Conservation (phyloP, 2,888 invertebrate species). For the Lasioglossum morio region DNA sequence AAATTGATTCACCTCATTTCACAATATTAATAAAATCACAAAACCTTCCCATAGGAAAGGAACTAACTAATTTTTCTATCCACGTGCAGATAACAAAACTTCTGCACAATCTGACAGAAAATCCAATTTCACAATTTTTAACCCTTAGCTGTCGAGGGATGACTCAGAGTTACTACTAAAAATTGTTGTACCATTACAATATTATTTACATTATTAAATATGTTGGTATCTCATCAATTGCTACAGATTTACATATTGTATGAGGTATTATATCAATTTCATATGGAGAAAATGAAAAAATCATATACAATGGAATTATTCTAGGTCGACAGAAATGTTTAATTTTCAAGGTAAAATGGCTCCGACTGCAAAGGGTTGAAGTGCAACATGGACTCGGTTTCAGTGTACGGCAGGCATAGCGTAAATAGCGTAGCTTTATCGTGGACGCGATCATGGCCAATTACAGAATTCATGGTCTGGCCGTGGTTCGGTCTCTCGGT, state of each 20-base stretch:
- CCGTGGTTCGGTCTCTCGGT: constrained; percentile 59
- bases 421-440: background rate
- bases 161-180: too few relatives aligned
- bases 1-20: background rate
- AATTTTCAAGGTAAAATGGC: too few relatives aligned
- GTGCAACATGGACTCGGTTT: background rate
- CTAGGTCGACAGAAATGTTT: too few relatives aligned
- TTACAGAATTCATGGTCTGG: constrained; percentile 75
- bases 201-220: too few relatives aligned
- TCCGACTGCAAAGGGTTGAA: background rate
- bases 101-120: background rate
- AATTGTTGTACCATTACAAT: too few relatives aligned
- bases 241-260: too few relatives aligned
- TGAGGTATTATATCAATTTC: too few relatives aligned
- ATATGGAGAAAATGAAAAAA: too few relatives aligned
- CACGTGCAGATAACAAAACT: background rate
- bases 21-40: background rate
- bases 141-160: too few relatives aligned
- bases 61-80: background rate
- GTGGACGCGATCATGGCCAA: constrained; percentile 65
- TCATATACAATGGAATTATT: too few relatives aligned
- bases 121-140: background rate
- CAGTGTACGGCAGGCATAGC: background rate
- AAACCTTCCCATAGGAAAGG: background rate
- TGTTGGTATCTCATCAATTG: too few relatives aligned